These are phyloP conservation scores for Trinectes maculatus DNA, from an alignment of 2,113 vertebrate species.

Conservation along the genomic window DNA sequence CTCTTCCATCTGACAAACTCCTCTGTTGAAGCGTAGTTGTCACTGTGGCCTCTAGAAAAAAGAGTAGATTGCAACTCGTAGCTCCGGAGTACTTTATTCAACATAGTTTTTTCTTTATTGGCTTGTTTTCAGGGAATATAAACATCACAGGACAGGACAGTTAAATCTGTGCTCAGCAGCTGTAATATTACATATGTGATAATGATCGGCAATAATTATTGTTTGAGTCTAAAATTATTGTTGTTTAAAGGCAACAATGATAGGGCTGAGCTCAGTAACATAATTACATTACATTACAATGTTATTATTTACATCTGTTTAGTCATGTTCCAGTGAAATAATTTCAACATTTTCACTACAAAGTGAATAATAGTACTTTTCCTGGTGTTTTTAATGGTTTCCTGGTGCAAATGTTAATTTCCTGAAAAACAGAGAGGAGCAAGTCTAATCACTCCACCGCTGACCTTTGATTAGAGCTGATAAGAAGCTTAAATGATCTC, in stretches of 20 bases:
- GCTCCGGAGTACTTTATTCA: not conserved
- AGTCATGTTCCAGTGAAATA: too few species aligned
- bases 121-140: not conserved
- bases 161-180: too few species aligned
- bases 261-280: too few species aligned
- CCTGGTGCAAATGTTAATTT: constrained; percentile 13
- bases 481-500: not conserved
- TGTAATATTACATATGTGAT: too few species aligned
- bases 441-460: not conserved
- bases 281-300: too few species aligned
- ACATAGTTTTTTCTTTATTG: not conserved
- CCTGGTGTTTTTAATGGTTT: not conserved
- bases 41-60: not conserved
- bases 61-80: not conserved
- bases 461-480: not conserved
- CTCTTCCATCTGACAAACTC: not conserved
- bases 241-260: too few species aligned
- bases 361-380: too few species aligned
- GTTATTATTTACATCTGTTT: too few species aligned
- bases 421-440: constrained; percentile 5
- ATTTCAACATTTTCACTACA: too few species aligned
- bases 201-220: too few species aligned
- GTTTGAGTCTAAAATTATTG: too few species aligned
- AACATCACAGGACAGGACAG: too few species aligned
- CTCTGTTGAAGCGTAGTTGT: not conserved